Base-by-base conservation (phyloP, 1,140 invertebrate genomes). In the Campoletis sonorensis region DNA sequence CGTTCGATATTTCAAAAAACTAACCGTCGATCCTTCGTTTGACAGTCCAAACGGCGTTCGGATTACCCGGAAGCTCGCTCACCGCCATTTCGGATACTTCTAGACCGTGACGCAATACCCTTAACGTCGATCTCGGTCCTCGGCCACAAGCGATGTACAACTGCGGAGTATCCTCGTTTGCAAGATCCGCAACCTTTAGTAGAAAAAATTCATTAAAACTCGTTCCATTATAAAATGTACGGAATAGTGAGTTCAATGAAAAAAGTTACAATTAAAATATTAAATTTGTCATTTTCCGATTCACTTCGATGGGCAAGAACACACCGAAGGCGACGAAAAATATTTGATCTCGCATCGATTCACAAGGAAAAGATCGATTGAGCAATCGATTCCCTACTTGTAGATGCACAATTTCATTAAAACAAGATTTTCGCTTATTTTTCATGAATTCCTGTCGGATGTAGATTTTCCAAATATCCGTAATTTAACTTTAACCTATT, bases 51-150 rank as follows among this genome's bases (percentile, higher is more conserved):
- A 99, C 99, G 88, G 98, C 98, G 93, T 99, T 99, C 13, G 99
- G 99, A 91, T 98, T 99, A 90, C 98, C 98, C 16, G 99, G 99
- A 83, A 99, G 92, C 92, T 99, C 99, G 70, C 98, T 99, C 4
- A 99, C 98, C 85, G 99, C 99, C 99, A 99, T 99, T 93, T 99
- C 99, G 0, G 98, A 98, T 1, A 97, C 98, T 94, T 99, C 99
- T 16, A 99, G 92, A 87, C 99, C 99, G 92, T 99, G 99, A 64
- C 99, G 94, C 4, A 99, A 92, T 0, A 99, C 97, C 87, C 98
- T 92, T 4, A 99, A 87, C 0, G 98, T 96, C 0, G 98, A 99
- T 77, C 98, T 93, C 1, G 99, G 96, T 3, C 99, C 98, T 82
- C 98, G 93, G 0, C 99, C 99, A 93, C 98, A 99, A 3, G 98